Percentiles rank a stretch among this genome's conserved stretches.
phyloP scores from a whole-genome alignment of 1,140 invertebrate species.

The Apis laboriosa region DNA sequence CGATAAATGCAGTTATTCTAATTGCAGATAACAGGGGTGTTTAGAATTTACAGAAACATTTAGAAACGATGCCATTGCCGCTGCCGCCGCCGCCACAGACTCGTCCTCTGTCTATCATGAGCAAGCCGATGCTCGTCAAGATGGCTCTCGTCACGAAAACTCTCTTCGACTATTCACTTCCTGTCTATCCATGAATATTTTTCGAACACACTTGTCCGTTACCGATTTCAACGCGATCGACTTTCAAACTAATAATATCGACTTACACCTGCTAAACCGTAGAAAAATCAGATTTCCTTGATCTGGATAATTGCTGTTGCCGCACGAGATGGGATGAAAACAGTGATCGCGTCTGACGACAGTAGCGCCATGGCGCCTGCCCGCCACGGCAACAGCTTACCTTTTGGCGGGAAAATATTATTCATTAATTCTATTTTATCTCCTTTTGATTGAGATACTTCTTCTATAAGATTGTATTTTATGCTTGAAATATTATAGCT shows the following conservation, averaged over 20 bases:
- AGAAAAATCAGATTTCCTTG: conserved; percentile 49
- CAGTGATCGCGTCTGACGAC: conserved; percentile 73
- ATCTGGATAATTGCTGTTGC: conserved; percentile 62
- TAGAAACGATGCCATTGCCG: conserved; percentile 60
- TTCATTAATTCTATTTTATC: background rate
- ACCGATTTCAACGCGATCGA: conserved; percentile 29
- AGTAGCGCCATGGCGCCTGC: conserved; percentile 65
- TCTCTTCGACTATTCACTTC: conserved; percentile 67
- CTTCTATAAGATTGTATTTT: background rate
- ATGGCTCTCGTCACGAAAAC: conserved; percentile 76
- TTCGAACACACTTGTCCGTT: conserved; percentile 67
- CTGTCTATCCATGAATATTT: conserved; percentile 67
- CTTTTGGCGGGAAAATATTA: conserved; percentile 69
- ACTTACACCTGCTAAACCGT: conserved; percentile 63
- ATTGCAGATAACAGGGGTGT: background rate
- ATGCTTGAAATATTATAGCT: background rate
- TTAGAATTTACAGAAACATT: conserved; percentile 48
- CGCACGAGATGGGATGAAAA: conserved; percentile 68
- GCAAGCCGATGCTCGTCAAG: conserved; percentile 72
- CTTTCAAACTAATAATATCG: conserved; percentile 16
- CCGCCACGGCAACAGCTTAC: conserved; percentile 56
- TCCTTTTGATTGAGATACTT: background rate
- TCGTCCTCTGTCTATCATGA: conserved; percentile 58
- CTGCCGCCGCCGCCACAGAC: conserved; percentile 49
- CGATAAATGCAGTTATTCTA: conserved; percentile 26